Percentiles rank a stretch among this genome's conserved stretches.
Conservation (phyloP, 2,888 invertebrate species). For the Panzeria rudis region DNA sequence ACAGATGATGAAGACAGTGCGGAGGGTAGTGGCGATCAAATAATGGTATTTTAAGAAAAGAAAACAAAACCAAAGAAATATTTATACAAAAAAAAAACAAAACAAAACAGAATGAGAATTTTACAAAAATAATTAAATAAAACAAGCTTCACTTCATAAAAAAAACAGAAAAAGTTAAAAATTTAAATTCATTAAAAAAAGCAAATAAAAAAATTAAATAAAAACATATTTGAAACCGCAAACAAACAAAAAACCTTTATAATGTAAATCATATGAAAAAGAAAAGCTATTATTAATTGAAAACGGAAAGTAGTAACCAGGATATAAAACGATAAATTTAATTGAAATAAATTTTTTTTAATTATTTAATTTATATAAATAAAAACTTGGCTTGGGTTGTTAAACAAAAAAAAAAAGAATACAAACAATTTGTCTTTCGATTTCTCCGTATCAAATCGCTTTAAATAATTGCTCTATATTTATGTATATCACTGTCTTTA, state of each 20-base stretch:
- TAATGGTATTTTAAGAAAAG: constrained; percentile 86
- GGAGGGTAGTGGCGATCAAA: constrained; percentile 91
- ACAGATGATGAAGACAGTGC: constrained; percentile 88
- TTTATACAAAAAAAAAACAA: constrained; percentile 47
- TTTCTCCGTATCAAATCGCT: constrained; percentile 26
- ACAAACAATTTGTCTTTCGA: constrained; percentile 53
- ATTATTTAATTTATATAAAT: constrained; percentile 1
- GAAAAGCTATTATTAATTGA: not conserved
- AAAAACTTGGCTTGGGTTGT: constrained; percentile 53
- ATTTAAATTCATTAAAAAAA: constrained; percentile 48
- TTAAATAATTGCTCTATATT: constrained; percentile 8
- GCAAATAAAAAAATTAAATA: constrained; percentile 14
- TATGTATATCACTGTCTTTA: not conserved
- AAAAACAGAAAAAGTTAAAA: constrained; percentile 41
- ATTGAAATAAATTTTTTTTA: constrained; percentile 20
- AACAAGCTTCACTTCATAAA: constrained; percentile 68
- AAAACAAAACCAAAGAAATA: constrained; percentile 14
- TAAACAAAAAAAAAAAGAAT: constrained; percentile 13
- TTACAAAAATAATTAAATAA: constrained; percentile 58
- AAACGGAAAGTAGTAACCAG: constrained; percentile 41
- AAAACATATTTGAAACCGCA: constrained; percentile 31
- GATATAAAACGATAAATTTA: constrained; percentile 8
- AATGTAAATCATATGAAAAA: constrained; percentile 49
- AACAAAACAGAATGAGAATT: constrained; percentile 35
- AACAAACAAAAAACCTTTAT: constrained; percentile 35